Base-by-base conservation (phyloP, 2,113 vertebrate species). In the Circaetus gallicus region DNA sequence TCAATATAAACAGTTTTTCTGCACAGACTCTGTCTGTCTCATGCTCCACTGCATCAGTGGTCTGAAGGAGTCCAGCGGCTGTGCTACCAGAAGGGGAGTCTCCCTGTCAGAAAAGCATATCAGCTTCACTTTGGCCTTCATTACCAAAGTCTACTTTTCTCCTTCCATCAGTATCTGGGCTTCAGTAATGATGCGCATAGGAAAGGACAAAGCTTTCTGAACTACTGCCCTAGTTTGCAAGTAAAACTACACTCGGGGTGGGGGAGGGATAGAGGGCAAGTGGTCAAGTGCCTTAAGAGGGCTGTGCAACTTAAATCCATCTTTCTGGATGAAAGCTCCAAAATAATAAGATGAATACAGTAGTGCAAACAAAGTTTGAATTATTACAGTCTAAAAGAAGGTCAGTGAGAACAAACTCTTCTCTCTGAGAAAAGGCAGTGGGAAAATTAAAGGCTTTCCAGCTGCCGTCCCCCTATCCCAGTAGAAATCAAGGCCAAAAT, bases 261-360 rank as follows among this genome's bases (percentile, higher is more conserved):
- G 89, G 89, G 84, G 82, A 93, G 63, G 82, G 58, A 72, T 16
- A 49, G 50, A 89, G 79, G 74, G 42, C 66, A 43, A 87, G 47
- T 59, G 66, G 70, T 84, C 16, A 85, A 91, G 70, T 93, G 87
- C 78, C 83, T 93, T 67, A 62, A 91, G 84, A 87, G 62, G 73
- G 32, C 86, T 72, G 49, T 79, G 86, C 89, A 88, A 77, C 83
- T 88, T 58, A 72, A 96, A 96, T 87, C 71, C 67, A 34, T 96
- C 91, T 94, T 95, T 95, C 96, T 96, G 89, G 82, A 90, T 90
- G 84, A 94, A 93, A 95, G 91, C 91, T 92, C 82, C 78, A 83
- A 95, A 95, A 95, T 96, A 96, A 95, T 95, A 95, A 78, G 66
- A 88, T 78, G 43, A 81, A 70, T 72, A 76, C 80, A 72, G 32